Base-by-base conservation (phyloP, 2,888 invertebrate species). In the Unio delphinus region DNA sequence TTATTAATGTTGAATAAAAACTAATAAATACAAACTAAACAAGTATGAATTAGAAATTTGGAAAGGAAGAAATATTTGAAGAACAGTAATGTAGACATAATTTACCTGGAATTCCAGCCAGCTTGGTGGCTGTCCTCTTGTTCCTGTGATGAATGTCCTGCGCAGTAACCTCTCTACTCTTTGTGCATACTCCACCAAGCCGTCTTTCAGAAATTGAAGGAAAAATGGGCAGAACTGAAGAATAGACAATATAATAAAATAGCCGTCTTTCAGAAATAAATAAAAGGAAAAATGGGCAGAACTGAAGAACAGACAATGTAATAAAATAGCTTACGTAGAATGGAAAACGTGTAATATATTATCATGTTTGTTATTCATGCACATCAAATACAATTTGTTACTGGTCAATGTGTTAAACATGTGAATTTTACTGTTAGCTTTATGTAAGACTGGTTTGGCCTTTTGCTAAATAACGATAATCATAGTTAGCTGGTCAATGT, bases 41-140 rank as follows among this genome's bases (percentile, higher is more conserved):
- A 45, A 45, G 2, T 45, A 45, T 61, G 4, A 61, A 61, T 28
- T 58, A 11, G 15, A 23, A 4, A n/a, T 61, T 61, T 61, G 20
- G 8, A 61, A 61, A 28, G 15, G 34, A 30, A 17, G n/a, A 28
- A 23, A 45, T 23, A 11, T 34, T 65, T 45, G 15, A 45, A 45
- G 45, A 45, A 15, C 45, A 45, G 11, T 45, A 45, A 45, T 26
- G 58, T 11, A 17, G 20, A 7, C 8, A 58, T 20, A 58, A 26
- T 58, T 58, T 70, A 85, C 86, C 83, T 86, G 86, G 64, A 86
- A 86, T 67, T 86, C 86, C 26, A 85, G 73, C 87, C 87, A 87
- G 72, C 86, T 84, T 20, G 86, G 85, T 5, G 87, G 85, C 59
- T 82, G 84, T 1, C 83, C 83, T 23, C 87, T 68, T 4, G 86